These are phyloP conservation scores for Achatina immaculata DNA, from an alignment of 1,140 invertebrate species.

Conservation along the genomic window DNA sequence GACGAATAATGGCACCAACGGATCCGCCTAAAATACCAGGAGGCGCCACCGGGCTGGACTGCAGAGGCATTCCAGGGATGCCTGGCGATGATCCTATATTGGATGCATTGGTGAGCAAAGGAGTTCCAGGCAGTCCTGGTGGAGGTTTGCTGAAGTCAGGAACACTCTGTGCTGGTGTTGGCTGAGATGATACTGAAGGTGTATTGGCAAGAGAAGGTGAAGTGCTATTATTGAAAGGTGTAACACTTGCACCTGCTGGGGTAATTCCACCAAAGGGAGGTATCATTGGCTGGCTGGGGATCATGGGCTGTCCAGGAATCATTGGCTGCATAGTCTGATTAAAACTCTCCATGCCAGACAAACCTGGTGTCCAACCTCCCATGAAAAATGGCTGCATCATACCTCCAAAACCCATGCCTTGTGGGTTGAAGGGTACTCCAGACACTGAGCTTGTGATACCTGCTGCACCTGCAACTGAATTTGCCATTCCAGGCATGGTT, in stretches of 20 bases:
- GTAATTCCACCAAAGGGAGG: slow-evolving; percentile 1
- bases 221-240: neutral
- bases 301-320: slow-evolving; percentile 35
- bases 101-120: slow-evolving; percentile 12
- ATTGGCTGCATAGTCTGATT: slow-evolving; percentile 19
- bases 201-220: neutral
- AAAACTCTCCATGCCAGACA: slow-evolving; percentile 32
- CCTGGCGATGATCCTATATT: slow-evolving; percentile 28
- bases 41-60: slow-evolving; percentile 21
- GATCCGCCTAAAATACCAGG: slow-evolving; percentile 15
- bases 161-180: neutral
- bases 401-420: slow-evolving; percentile 30
- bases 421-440: slow-evolving; percentile 17
- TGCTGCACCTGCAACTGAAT: neutral
- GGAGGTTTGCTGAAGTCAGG: slow-evolving; percentile 42
- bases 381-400: slow-evolving; percentile 18
- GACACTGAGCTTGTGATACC: neutral
- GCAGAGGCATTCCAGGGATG: slow-evolving; percentile 26
- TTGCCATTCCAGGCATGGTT: neutral
- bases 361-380: slow-evolving; percentile 14
- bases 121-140: slow-evolving; percentile 31
- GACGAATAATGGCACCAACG: slow-evolving; percentile 20
- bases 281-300: slow-evolving; percentile 23
- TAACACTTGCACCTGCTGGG: neutral
- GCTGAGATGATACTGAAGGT: slow-evolving; percentile 7